phyloP scores from a whole-genome alignment of 2,888 invertebrate species.

The Teleogryllus oceanicus region DNA sequence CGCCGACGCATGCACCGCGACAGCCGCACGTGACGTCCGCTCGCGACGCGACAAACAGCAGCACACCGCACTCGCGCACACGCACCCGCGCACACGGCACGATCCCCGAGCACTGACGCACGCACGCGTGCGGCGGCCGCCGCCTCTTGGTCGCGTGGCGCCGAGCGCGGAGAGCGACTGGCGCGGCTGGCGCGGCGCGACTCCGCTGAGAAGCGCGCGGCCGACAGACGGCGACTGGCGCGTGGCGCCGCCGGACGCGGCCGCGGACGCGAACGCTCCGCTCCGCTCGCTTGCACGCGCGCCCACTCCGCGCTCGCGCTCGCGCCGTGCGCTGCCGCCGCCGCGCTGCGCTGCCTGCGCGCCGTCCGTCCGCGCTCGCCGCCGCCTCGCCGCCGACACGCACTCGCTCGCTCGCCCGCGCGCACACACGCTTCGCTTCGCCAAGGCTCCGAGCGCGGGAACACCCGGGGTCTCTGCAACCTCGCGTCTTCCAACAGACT shows the following conservation, averaged over 20 bases:
- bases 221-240: too few species aligned
- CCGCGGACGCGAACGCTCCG: too few species aligned
- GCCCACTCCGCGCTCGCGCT: conserved; percentile 18
- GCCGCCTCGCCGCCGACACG: too few species aligned
- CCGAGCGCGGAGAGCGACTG: too few species aligned
- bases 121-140: background rate
- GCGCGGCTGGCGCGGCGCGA: too few species aligned
- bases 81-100: background rate
- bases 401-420: too few species aligned
- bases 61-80: background rate
- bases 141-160: background rate
- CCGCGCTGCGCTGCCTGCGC: too few species aligned
- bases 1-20: background rate
- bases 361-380: background rate
- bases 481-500: conserved; percentile 30
- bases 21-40: background rate
- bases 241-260: too few species aligned
- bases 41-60: too few species aligned
- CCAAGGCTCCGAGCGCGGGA: conserved; percentile 21
- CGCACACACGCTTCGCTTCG: background rate
- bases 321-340: too few species aligned
- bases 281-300: conserved; percentile 21
- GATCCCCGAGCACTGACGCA: background rate
- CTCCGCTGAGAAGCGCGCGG: too few species aligned
- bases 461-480: background rate